A percentile compares a stretch with the other conserved stretches of the same genome.
phyloP scores from a whole-genome alignment of 2,797 vertebrate genomes.

The Eulemur coronatus region DNA sequence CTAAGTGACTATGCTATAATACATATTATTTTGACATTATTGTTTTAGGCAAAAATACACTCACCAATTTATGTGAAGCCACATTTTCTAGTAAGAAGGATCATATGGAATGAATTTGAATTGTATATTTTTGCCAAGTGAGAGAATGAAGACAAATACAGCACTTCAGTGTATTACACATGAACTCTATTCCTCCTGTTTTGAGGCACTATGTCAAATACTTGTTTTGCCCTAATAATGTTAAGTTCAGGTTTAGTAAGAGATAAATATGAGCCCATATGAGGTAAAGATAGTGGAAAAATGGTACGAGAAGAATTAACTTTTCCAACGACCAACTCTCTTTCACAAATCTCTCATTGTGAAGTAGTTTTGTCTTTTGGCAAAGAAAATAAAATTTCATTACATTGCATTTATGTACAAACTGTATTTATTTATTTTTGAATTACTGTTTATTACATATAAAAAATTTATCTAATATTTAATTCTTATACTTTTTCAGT shows the following conservation, averaged over 20 bases:
- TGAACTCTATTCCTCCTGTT: not conserved
- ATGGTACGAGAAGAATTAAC: not conserved
- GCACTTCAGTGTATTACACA: not conserved
- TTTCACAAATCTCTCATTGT: not conserved
- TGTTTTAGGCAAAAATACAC: not conserved
- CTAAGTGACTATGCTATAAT: not conserved
- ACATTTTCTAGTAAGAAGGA: not conserved
- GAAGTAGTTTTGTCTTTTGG: not conserved
- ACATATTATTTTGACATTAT: not conserved
- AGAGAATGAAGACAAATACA: not conserved
- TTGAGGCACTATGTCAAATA: not conserved
- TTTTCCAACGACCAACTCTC: not conserved
- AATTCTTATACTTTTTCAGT: not conserved
- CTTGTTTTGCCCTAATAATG: not conserved
- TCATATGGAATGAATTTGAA: not conserved
- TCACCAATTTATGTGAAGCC: not conserved
- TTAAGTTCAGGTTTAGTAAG: not conserved
- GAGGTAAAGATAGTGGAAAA: not conserved
- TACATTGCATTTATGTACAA: not conserved
- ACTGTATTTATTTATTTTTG: not conserved
- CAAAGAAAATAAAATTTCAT: not conserved
- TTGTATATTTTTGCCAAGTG: not conserved
- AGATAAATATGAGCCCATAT: not conserved
- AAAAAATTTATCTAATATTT: not conserved
- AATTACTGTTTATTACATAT: not conserved